Base-by-base conservation (phyloP, 1,140 invertebrate species). In the Popillia japonica region DNA sequence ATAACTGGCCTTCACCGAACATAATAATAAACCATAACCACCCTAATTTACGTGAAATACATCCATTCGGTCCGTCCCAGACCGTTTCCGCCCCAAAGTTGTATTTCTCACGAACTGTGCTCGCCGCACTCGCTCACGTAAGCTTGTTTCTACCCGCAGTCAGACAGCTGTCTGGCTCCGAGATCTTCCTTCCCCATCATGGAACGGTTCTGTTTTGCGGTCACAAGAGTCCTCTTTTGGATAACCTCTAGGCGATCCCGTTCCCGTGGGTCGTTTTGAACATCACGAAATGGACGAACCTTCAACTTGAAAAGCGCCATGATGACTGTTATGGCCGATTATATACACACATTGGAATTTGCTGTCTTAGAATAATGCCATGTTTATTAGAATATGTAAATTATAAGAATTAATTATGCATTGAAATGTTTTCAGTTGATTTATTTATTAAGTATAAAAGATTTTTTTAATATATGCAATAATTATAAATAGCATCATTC, bases 21-120 rank as follows among this genome's bases (percentile, higher is more conserved):
- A 55, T 55, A 55, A 55, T 55, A 55, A 55, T 55, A 55, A 55
- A 55, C 48, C 48, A 55, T 55, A 55, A 55, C 48, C 17, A 55
- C 48, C 48, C 48, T 17, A 55, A 55, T 55, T 55, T 55, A 55
- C 48, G 11, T 55, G 48, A 55, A 55, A 55, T 55, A 55, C 48
- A 55, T 55, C 48, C 48, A 55, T 55, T 55, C 48, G 48, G 48
- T 55, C 48, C 48, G 14, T 55, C 48, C 48, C 48, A 55, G 48
- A 3, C 48, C 6, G 48, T 55, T 55, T 55, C 48, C 48, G 48
- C 48, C 48, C 48, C n/a, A 55, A 55, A 55, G 48, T n/a, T 55
- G 48, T 55, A 55, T 55, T 55, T 55, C 48, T 55, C 48, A 55
- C 48, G 48, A 17, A 55, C 6, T 17, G 48, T 55, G 17, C 14